These are phyloP conservation scores for Drosophila asahinai DNA, from an alignment of 1,140 invertebrate genomes.

Conservation along the genomic window DNA sequence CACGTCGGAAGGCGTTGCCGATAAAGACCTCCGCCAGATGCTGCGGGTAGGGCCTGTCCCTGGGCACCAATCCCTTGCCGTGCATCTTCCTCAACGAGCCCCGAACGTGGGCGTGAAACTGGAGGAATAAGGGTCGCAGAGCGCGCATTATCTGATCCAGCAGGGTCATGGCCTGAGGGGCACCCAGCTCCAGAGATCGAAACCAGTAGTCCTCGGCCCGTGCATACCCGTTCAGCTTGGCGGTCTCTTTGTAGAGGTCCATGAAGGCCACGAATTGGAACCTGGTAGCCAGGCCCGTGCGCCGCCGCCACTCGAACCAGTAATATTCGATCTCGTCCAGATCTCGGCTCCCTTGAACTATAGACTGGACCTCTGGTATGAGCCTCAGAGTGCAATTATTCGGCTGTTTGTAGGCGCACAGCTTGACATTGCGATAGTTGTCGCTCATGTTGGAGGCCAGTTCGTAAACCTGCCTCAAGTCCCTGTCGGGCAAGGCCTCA, in stretches of 20 bases:
- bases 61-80: slow-evolving; percentile 58
- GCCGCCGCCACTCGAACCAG: slow-evolving; percentile 74
- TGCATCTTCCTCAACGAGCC: slow-evolving; percentile 62
- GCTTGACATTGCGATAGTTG: slow-evolving; percentile 55
- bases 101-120: slow-evolving; percentile 80
- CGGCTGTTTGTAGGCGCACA: slow-evolving; percentile 67
- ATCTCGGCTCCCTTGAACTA: slow-evolving; percentile 60
- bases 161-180: slow-evolving; percentile 31
- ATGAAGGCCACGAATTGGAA: slow-evolving; percentile 65
- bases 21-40: slow-evolving; percentile 75
- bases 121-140: slow-evolving; percentile 65
- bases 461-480: slow-evolving; percentile 48
- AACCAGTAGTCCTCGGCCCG: slow-evolving; percentile 76
- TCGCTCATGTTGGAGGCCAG: slow-evolving; percentile 69
- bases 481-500: slow-evolving; percentile 39
- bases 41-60: slow-evolving; percentile 67
- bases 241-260: slow-evolving; percentile 74
- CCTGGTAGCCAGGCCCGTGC: slow-evolving; percentile 54
- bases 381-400: slow-evolving; percentile 62
- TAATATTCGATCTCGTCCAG: slow-evolving; percentile 77
- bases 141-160: slow-evolving; percentile 58
- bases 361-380: slow-evolving; percentile 69
- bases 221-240: slow-evolving; percentile 63
- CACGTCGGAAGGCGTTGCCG: slow-evolving; percentile 66
- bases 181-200: slow-evolving; percentile 54